Evolutionary conservation across 2,888 invertebrate genomes (phyloP).

Genomic region (Eremobia ochroleuca): DNA sequence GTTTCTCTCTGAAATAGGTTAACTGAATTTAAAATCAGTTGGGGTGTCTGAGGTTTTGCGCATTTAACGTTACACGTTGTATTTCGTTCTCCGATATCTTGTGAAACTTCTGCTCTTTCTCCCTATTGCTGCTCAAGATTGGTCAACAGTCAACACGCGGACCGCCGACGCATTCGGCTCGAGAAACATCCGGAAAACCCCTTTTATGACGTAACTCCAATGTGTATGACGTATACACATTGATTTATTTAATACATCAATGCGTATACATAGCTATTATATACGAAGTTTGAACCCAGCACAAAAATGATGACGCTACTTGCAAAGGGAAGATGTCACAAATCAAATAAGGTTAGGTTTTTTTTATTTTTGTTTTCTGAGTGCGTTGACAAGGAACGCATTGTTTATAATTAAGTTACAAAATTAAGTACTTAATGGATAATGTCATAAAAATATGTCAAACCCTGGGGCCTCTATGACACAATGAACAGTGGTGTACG

Average conservation of each 20-base stretch:
- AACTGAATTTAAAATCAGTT: too few relatives aligned
- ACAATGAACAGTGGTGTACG: too few relatives aligned
- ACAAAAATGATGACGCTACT: not conserved
- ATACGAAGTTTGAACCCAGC: not conserved
- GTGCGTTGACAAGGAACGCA: too few relatives aligned
- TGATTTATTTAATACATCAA: too few relatives aligned
- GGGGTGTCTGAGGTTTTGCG: too few relatives aligned
- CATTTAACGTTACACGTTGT: too few relatives aligned
- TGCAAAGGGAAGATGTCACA: not conserved
- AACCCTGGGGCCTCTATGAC: too few relatives aligned
- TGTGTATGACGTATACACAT: not conserved
- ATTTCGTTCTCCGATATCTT: too few relatives aligned
- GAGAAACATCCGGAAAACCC: constrained; percentile 40
- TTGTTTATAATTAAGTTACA: too few relatives aligned
- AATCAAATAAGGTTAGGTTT: not conserved
- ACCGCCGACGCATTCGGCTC: constrained; percentile 29
- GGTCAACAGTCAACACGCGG: constrained; percentile 19
- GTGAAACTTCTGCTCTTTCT: constrained; percentile 19
- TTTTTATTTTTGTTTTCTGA: too few relatives aligned
- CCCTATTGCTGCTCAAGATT: constrained; percentile 14
- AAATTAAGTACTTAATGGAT: too few relatives aligned
- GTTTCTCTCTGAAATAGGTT: too few relatives aligned
- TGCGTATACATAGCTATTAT: not conserved
- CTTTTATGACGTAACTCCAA: constrained; percentile 1
- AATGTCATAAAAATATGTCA: not conserved